A percentile compares a stretch with the other conserved stretches of the same genome.
These are phyloP conservation scores for Diadema setosum DNA, from an alignment of 35 echinoderm and acorn worm species.

Conservation along the genomic window DNA sequence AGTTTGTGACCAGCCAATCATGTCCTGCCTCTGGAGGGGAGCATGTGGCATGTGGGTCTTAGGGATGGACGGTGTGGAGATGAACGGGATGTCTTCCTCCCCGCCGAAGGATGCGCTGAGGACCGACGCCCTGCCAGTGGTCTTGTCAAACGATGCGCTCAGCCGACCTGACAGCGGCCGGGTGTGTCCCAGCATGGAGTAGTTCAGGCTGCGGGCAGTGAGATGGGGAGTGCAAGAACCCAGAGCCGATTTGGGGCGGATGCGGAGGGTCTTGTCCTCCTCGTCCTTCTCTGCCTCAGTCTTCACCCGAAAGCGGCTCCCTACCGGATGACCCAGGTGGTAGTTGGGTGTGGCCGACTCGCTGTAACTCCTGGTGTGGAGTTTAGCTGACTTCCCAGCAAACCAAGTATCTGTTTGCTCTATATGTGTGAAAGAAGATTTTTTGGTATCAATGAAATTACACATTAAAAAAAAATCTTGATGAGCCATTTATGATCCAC, in stretches of 20 bases:
- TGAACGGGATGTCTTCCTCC: constrained; percentile 48
- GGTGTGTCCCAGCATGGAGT: neutral
- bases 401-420: constrained; percentile 61
- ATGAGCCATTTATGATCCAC: no score
- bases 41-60: constrained; percentile 71
- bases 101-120: constrained; percentile 17
- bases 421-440: no score
- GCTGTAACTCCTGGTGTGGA: neutral
- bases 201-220: neutral
- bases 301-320: constrained; percentile 27
- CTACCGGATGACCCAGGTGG: constrained; percentile 59
- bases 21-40: constrained; percentile 44
- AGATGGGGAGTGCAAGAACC: constrained; percentile 6
- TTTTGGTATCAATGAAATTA: no score
- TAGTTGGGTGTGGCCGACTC: constrained; percentile 26
- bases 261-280: neutral
- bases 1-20: constrained; percentile 60
- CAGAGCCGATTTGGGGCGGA: constrained; percentile 9
- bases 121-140: constrained; percentile 25
- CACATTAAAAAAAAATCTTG: no score
- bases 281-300: neutral
- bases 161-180: constrained; percentile 13
- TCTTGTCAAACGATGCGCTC: constrained; percentile 32
- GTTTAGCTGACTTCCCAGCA: constrained; percentile 38
- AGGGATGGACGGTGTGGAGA: constrained; percentile 75